phyloP scores from a whole-genome alignment of 2,797 vertebrate species.

The Linurgus olivaceus region DNA sequence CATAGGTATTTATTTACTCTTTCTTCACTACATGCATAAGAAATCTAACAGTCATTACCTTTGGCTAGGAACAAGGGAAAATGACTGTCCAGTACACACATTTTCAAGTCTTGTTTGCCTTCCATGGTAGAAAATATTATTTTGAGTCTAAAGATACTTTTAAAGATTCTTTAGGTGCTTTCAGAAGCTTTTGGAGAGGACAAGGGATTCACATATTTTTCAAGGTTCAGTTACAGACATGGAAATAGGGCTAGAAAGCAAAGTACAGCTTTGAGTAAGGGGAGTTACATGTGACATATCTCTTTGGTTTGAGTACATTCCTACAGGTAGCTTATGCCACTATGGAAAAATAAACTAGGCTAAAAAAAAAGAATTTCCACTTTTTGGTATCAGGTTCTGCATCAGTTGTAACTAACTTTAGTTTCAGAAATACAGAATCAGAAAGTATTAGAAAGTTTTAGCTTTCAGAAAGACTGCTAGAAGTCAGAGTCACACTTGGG shows the following conservation, averaged over 20 bases:
- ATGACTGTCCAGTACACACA: neutral
- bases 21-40: neutral
- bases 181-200: neutral
- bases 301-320: neutral
- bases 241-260: neutral
- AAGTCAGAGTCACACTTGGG: neutral
- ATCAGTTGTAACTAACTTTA: neutral
- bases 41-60: neutral
- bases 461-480: neutral
- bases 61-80: neutral
- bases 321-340: neutral
- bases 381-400: neutral
- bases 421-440: neutral
- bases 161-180: neutral
- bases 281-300: fast-evolving
- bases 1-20: neutral
- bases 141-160: neutral
- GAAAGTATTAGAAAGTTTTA: neutral
- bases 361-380: neutral
- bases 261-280: neutral
- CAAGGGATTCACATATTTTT: neutral
- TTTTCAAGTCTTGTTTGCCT: neutral
- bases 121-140: neutral
- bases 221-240: neutral
- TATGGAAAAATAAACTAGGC: neutral